Conservation (phyloP, 2,888 invertebrate genomes). For the Stramonita haemastoma region DNA sequence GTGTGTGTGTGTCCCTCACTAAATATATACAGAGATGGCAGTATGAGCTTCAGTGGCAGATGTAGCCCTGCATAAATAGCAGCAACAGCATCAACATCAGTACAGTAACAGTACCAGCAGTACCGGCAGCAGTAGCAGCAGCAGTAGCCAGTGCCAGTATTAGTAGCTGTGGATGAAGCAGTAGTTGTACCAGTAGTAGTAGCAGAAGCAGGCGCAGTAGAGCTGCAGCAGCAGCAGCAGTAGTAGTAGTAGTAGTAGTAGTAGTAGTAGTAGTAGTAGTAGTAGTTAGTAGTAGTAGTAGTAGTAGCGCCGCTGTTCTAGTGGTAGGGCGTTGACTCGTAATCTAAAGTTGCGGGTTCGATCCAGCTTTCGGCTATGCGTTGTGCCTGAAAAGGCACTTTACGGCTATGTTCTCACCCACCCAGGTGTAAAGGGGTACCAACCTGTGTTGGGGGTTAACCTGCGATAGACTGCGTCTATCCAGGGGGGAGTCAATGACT, state of each 20-base stretch:
- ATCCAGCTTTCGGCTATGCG: too few relatives aligned
- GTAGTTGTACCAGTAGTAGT: background rate
- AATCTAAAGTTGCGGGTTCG: too few relatives aligned
- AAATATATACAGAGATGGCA: background rate
- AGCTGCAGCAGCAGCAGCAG: background rate
- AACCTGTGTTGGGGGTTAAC: too few relatives aligned
- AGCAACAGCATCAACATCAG: background rate
- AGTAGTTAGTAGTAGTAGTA: background rate
- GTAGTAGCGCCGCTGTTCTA: background rate
- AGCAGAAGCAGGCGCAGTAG: background rate
- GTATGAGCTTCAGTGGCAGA: too few relatives aligned
- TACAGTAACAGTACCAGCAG: background rate
- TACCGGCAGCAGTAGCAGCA: background rate
- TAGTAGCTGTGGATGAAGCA: background rate
- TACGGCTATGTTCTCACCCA: too few relatives aligned
- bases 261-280: background rate
- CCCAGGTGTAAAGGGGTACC: too few relatives aligned
- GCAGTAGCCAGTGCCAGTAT: background rate
- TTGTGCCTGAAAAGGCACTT: too few relatives aligned
- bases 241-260: background rate
- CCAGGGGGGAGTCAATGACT: too few relatives aligned
- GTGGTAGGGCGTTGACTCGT: too few relatives aligned
- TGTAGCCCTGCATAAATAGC: background rate
- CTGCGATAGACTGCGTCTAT: too few relatives aligned
- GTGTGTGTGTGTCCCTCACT: too few relatives aligned